Evolutionary conservation across 2,113 vertebrate species (phyloP).

Genomic region (Sapayoa aenigma): DNA sequence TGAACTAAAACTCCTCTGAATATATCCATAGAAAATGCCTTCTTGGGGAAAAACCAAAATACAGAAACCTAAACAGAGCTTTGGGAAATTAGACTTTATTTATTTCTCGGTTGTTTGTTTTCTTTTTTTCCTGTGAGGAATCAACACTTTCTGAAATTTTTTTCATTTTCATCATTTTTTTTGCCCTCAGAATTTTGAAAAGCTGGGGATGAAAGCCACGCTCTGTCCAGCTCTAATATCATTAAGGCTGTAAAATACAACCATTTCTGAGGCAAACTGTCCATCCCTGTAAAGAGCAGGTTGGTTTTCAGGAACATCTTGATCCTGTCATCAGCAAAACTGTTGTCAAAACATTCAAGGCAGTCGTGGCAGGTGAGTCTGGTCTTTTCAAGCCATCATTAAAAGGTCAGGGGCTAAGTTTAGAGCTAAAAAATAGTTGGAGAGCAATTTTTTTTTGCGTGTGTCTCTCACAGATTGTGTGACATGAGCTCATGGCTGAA

Average conservation of each 20-base stretch:
- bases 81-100: neutral
- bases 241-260: neutral
- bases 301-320: neutral
- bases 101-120: no score
- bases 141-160: neutral
- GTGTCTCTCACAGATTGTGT: rapidly evolving
- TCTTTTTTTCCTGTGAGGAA: no score
- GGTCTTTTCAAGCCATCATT: neutral
- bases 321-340: neutral
- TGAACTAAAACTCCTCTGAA: neutral
- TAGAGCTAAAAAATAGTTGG: neutral
- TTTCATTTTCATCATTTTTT: neutral
- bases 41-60: neutral
- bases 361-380: neutral
- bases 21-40: neutral
- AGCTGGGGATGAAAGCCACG: rapidly evolving
- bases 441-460: neutral
- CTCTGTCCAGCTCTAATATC: neutral
- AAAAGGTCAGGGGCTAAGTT: neutral
- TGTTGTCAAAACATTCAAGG: neutral
- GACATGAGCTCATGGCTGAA: neutral
- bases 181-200: no score
- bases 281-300: neutral
- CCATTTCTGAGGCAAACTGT: neutral
- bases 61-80: neutral